phyloP scores from a whole-genome alignment of 2,888 invertebrate genomes.

The Limnephilus auricula region DNA sequence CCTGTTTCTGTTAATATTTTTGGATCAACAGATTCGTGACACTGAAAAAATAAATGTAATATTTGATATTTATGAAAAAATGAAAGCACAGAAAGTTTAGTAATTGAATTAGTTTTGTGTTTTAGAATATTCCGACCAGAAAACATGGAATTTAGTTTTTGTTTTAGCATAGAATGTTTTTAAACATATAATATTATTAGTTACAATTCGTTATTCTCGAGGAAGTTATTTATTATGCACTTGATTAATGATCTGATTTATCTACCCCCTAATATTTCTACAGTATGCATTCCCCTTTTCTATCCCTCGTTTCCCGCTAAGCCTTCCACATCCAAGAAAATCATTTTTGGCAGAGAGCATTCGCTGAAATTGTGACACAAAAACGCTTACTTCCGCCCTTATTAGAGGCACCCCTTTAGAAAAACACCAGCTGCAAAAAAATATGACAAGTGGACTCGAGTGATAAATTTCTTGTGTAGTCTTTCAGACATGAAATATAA shows the following conservation, averaged over 20 bases:
- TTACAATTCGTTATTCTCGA: no score
- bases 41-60: no score
- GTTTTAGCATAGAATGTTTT: no score
- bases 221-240: neutral
- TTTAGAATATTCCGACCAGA: no score
- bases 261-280: neutral
- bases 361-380: slow-evolving; percentile 29
- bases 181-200: no score
- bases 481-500: slow-evolving; percentile 36
- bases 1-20: no score
- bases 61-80: no score
- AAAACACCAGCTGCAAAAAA: slow-evolving; percentile 17
- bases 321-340: neutral
- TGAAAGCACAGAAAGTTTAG: no score
- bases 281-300: neutral
- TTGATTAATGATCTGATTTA: neutral
- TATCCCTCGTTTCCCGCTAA: neutral
- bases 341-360: neutral
- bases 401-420: slow-evolving; percentile 7
- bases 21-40: no score
- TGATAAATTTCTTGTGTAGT: slow-evolving; percentile 24
- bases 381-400: slow-evolving; percentile 6
- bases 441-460: slow-evolving; percentile 7
- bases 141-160: no score
- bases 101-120: no score